Percentiles rank a stretch among this genome's conserved stretches.
Evolutionary conservation across 2,797 vertebrate species (phyloP).

Genomic region (Apogon talboti): DNA sequence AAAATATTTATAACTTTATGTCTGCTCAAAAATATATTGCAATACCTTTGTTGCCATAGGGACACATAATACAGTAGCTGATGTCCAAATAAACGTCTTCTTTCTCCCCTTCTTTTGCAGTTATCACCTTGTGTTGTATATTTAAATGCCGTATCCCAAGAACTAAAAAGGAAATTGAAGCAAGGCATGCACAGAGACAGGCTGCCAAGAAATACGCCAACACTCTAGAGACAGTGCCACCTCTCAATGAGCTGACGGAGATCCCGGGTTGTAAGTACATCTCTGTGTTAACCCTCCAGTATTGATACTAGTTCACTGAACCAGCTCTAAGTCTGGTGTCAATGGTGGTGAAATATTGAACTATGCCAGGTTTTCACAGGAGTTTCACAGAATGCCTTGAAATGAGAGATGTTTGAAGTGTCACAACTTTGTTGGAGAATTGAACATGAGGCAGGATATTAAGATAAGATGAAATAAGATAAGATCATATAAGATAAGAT

Average conservation of each 20-base stretch:
- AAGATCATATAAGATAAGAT: too few relatives aligned
- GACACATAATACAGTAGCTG: not conserved
- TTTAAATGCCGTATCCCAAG: constrained; percentile 98
- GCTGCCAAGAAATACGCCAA: constrained; percentile 96
- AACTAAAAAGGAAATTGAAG: constrained; percentile 97
- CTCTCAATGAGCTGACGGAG: constrained; percentile 91
- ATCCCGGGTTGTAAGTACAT: constrained; percentile 89
- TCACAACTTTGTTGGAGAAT: not conserved
- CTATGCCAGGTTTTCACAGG: too few relatives aligned
- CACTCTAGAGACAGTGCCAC: constrained; percentile 93
- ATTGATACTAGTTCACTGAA: not conserved
- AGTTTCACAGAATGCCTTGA: too few relatives aligned
- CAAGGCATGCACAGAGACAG: constrained; percentile 88
- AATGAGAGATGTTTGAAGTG: not conserved
- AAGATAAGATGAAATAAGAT: too few relatives aligned
- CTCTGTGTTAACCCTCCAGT: not conserved
- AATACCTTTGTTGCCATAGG: not conserved
- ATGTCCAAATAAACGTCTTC: constrained; percentile 1
- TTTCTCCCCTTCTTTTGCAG: constrained; percentile 66
- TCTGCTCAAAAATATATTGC: too few relatives aligned
- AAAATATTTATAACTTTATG: too few relatives aligned
- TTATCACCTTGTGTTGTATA: constrained; percentile 97
- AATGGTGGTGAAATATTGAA: not conserved
- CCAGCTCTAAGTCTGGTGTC: not conserved
- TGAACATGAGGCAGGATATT: too few relatives aligned